Base-by-base conservation (phyloP, 2,113 vertebrate species). In the Odocoileus hemionus region DNA sequence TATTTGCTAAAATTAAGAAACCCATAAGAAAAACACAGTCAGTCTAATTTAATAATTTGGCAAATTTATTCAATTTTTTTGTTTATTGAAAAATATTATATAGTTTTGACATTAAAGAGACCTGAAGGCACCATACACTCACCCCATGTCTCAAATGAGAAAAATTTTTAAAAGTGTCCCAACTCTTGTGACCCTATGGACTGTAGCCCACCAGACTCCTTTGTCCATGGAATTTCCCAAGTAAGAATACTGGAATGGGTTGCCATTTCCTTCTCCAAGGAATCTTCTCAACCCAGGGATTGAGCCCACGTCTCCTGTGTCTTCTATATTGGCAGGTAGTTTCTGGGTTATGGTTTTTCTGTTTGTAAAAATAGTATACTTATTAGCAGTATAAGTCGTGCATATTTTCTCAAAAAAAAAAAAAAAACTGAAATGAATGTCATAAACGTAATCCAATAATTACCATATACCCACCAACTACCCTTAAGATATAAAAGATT, bases 1-100 rank as follows among this genome's bases (percentile, higher is more conserved):
- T 82, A 30, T 80, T 91, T 67, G 43, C 54, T 86, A 91, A 86
- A 91, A 87, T 58, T 91, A 82, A 94, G 28, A 91, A 87, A 94
- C 47, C 45, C 10, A 15, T 26, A 94, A 87, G 52, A 74, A 87
- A 87, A 47, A 17, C 14, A 87, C 7, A 57, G 21, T 8, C 9
- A 91, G 6, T 45, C 9, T 58, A 90, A 39, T 90, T 33, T 61
- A 79, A 85, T 64, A 86, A 88, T 76, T 76, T 36, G 8, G 36
- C 10, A 82, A 12, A 55, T 47, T 26, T 70, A 70, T 61, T 87
- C 47, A 14, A n/a, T 30, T 54, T 87, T 93, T 58, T 47, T 60
- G 26, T 85, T 93, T 60, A 94, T 60, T 45, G 85, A 55, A 93
- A 79, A 79, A 57, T 67, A 52, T 45, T 36, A 12, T 74, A 33